Evolutionary conservation across 1,140 invertebrate genomes (phyloP).

Genomic region (Maniola jurtina): DNA sequence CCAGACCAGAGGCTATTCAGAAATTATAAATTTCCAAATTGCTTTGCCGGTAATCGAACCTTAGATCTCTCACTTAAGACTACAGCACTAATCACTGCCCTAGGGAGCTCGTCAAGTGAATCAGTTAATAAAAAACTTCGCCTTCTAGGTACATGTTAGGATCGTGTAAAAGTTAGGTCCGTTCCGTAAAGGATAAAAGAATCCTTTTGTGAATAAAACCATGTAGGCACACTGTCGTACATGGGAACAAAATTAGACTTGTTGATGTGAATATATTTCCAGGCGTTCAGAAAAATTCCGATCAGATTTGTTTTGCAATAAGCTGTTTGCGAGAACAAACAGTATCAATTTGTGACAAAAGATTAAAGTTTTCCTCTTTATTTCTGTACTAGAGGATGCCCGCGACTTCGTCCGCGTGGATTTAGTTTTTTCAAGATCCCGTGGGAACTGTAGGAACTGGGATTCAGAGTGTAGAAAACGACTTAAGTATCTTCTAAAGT

Average conservation of each 20-base stretch:
- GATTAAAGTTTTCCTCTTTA: background rate
- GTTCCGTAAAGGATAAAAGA: background rate
- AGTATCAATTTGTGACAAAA: background rate
- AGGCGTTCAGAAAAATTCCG: constrained; percentile 14
- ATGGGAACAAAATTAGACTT: constrained; percentile 7
- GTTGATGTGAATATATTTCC: constrained; percentile 13
- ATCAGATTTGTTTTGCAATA: constrained; percentile 16
- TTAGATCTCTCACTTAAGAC: no score
- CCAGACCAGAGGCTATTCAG: no score
- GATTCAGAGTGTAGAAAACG: no score
- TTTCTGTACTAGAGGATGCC: background rate
- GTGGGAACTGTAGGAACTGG: no score
- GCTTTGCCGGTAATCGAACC: no score
- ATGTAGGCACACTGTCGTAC: background rate
- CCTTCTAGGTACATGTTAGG: background rate
- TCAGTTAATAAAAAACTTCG: background rate
- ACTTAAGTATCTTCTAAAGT: no score
- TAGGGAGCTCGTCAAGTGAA: background rate
- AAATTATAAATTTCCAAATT: no score
- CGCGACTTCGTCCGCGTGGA: no score
- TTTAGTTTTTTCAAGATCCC: no score
- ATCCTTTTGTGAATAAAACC: background rate
- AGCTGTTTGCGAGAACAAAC: constrained; percentile 21
- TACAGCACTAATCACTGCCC: no score
- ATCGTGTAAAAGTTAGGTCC: background rate